phyloP scores from a whole-genome alignment of 1,140 invertebrate genomes.

The Drosophila takahashii region DNA sequence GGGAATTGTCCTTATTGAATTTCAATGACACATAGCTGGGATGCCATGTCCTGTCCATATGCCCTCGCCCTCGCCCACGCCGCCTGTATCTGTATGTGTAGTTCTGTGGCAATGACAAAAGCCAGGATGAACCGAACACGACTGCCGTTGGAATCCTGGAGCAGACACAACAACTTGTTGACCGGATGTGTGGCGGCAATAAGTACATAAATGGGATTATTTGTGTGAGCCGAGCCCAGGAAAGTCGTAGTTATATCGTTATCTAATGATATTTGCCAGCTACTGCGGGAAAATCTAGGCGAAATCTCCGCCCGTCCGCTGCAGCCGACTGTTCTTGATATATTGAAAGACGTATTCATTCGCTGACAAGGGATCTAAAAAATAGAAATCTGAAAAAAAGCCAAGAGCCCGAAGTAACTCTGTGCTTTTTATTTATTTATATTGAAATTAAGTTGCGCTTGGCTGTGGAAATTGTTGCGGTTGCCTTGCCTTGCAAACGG shows the following conservation, averaged over 20 bases:
- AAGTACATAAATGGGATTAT: slow-evolving; percentile 81
- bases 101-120: slow-evolving; percentile 71
- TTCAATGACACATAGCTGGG: slow-evolving; percentile 68
- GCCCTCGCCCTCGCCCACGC: slow-evolving; percentile 28
- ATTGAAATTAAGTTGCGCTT: slow-evolving; percentile 80
- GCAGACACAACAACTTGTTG: slow-evolving; percentile 73
- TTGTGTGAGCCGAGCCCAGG: slow-evolving; percentile 44
- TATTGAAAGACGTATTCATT: slow-evolving; percentile 28
- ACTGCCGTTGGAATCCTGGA: slow-evolving; percentile 44
- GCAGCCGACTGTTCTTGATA: slow-evolving; percentile 30
- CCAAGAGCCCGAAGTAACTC: slow-evolving; percentile 8
- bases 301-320: slow-evolving; percentile 13
- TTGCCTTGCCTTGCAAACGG: slow-evolving; percentile 31
- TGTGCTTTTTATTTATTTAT: slow-evolving; percentile 77
- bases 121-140: slow-evolving; percentile 26
- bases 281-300: slow-evolving; percentile 2
- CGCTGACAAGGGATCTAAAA: slow-evolving; percentile 15
- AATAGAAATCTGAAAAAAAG: background rate
- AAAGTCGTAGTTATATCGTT: slow-evolving; percentile 42
- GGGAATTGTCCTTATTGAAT: slow-evolving; percentile 77
- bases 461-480: slow-evolving; percentile 77
- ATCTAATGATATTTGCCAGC: slow-evolving; percentile 44
- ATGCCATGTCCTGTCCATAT: slow-evolving; percentile 46
- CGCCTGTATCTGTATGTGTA: slow-evolving; percentile 14
- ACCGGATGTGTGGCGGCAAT: slow-evolving; percentile 73